Percentiles rank a stretch among this genome's conserved stretches.
Evolutionary conservation across 1,140 invertebrate genomes (phyloP).

Genomic region (Nylanderia fulva): DNA sequence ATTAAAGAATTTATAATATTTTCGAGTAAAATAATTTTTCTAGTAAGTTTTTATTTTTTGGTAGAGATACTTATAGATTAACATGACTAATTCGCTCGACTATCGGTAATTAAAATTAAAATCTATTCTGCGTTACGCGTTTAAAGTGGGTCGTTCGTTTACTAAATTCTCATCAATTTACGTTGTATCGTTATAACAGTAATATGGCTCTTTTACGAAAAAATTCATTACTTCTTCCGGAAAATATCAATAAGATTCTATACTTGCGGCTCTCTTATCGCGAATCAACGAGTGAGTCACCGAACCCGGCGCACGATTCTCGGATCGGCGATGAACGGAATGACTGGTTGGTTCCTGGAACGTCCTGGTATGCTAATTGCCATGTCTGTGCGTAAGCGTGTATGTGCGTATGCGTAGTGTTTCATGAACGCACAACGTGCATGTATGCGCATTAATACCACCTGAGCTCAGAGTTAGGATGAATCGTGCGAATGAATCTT

Average conservation of each 20-base stretch:
- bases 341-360: conserved; percentile 77
- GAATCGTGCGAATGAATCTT: conserved; percentile 26
- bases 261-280: background rate
- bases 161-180: background rate
- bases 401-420: conserved; percentile 58
- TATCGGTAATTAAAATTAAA: background rate
- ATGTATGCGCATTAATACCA: conserved; percentile 45
- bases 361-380: conserved; percentile 84
- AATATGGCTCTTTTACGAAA: background rate
- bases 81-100: background rate
- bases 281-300: conserved; percentile 56
- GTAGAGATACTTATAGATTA: background rate
- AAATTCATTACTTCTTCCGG: background rate
- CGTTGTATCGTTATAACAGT: background rate
- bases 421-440: conserved; percentile 63
- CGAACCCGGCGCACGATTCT: conserved; percentile 35
- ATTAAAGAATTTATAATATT: no score
- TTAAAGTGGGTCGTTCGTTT: background rate
- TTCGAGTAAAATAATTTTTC: no score
- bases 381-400: conserved; percentile 52
- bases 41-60: background rate
- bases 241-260: conserved; percentile 9
- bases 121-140: background rate
- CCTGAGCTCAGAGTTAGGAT: conserved; percentile 24
- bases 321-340: conserved; percentile 43